These are phyloP conservation scores for Potamilus streckersoni DNA, from an alignment of 1,140 invertebrate species.

Conservation along the genomic window DNA sequence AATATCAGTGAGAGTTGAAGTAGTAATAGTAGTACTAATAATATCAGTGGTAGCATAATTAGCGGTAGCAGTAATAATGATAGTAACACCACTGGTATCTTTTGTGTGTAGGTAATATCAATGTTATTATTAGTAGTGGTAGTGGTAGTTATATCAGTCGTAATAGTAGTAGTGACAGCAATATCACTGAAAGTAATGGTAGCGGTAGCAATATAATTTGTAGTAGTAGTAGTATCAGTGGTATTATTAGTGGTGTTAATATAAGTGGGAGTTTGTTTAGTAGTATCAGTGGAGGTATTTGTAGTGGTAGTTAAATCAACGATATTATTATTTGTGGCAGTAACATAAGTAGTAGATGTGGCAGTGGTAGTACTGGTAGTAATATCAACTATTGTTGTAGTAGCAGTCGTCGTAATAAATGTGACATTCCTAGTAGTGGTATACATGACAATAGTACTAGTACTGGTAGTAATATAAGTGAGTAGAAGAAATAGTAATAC, in stretches of 20 bases:
- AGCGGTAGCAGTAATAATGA: not conserved
- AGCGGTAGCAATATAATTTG: not conserved
- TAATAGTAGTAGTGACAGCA: slow-evolving; percentile 9
- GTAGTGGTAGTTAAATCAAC: too few relatives aligned
- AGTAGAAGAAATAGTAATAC: too few relatives aligned
- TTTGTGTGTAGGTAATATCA: not conserved
- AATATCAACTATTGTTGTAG: too few relatives aligned
- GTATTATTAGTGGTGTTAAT: not conserved
- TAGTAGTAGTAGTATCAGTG: not conserved
- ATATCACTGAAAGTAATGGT: slow-evolving; percentile 1
- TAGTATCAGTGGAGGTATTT: too few relatives aligned
- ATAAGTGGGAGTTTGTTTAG: too few relatives aligned
- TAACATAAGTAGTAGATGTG: too few relatives aligned
- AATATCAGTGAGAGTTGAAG: not conserved
- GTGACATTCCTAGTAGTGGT: too few relatives aligned
- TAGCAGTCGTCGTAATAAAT: too few relatives aligned
- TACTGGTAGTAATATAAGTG: too few relatives aligned
- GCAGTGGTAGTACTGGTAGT: too few relatives aligned
- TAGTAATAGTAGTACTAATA: not conserved
- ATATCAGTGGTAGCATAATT: not conserved
- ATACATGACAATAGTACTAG: too few relatives aligned
- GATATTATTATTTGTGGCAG: too few relatives aligned
- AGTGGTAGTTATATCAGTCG: slow-evolving; percentile 8
- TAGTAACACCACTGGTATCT: not conserved
- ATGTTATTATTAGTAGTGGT: slow-evolving; percentile 2